Evolutionary conservation across 1,140 invertebrate species (phyloP), one percentile per base, ranked within the genome.

Genomic region (Rhagoletis zephyria): DNA sequence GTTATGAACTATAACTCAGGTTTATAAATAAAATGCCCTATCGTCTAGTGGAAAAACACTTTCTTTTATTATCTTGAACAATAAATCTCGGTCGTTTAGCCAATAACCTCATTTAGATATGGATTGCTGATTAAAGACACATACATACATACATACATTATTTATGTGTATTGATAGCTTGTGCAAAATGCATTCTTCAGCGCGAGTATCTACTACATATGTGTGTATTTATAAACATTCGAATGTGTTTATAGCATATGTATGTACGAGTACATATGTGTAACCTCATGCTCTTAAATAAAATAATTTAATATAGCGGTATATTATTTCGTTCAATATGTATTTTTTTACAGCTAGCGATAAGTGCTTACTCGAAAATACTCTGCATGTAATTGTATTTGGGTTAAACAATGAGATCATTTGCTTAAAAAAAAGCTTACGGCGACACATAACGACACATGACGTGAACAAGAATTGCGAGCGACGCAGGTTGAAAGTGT

Each of bases 371-470:
- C 42, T 74, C 51, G 51, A 48, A 74, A 74, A 3, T 70, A 74
- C 4, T 42, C 6, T 16, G 61, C 16, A 63, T 14, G 10, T 63
- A 63, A 12, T 63, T 63, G 61, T 63, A n/a, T 63, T 48, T 74
- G 40, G 16, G 40, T 74, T 74, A 16, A 74, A 74, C 67, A 74
- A 74, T 74, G 67, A 74, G 67, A 74, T 74, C 67, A 74, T 74
- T 48, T 42, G 67, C 3, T 4, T 45, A 45, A 74, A 74, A 30
- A 42, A 74, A 74, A 74, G 67, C 42, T 14, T 5, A 48, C 2
- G 7, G 42, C 42, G 30, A 12, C 40, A 40, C 4, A 12, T 70
- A 10, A 70, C 67, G 30, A 30, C 30, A 30, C 30, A 30, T 70
- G 67, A 70, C 67, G 67, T 70, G 67, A 45, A 14, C 67, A 30